Base-by-base conservation (phyloP, 1,140 invertebrate species). In the Drosophila ambigua region DNA sequence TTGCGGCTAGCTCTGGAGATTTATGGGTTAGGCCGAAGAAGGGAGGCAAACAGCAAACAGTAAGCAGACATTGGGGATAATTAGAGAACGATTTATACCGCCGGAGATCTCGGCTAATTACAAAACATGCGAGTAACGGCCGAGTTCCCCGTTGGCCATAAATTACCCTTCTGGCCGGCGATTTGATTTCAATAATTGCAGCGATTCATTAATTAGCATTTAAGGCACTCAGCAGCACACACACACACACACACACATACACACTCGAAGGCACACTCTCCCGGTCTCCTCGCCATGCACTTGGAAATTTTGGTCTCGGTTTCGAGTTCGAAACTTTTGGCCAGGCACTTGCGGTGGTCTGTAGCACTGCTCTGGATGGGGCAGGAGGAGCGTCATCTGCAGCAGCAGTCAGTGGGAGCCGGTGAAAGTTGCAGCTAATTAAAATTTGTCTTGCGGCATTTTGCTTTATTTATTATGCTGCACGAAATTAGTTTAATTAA, bases 141-240 rank as follows among this genome's bases (percentile, higher is more conserved):
- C 46, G 63, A 63, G 39, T 54, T 69, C 46, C 44, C 48, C 13
- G 11, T 46, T 15, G 46, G 31, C 69, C 59, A 82, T 85, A 85
- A 87, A 85, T 85, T 85, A 81, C 65, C 74, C 52, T 68, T 78
- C 64, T 74, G 76, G 57, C 72, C 62, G 57, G 43, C 69, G 69
- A 85, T 82, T 87, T 88, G 76, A 88, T 88, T 88, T 88, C 79
- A 89, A 83, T 88, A 88, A 79, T 79, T 75, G 76, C 76, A 60
- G 55, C 79, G 77, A 87, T 88, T 88, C 83, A 87, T 87, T 82
- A 88, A 87, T 87, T 87, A 87, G 67, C 82, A 82, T 87, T 66
- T 64, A 68, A 71, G 53, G 52, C 78, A 72, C 61, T 80, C 57
- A 58, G 41, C 46, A 28, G 8, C 57, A 50, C 48, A 31, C 41